A percentile compares a stretch with the other conserved stretches of the same genome.
These are phyloP conservation scores for Callochromis pleurospilus DNA, from an alignment of 2,113 vertebrate species.

Conservation along the genomic window DNA sequence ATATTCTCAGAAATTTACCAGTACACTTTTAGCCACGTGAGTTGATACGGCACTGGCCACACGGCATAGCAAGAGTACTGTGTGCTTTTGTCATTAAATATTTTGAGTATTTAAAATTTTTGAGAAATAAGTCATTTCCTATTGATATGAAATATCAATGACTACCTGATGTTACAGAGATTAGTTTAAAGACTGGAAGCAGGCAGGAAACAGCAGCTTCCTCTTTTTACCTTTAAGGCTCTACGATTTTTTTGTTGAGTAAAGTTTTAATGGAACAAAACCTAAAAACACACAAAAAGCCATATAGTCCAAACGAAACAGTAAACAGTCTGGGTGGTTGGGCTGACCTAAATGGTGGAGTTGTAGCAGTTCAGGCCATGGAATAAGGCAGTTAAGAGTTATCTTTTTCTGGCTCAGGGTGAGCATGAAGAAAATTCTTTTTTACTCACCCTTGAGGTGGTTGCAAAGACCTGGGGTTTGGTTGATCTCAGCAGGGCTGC, in stretches of 20 bases:
- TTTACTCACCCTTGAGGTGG: not conserved
- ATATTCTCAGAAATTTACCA: constrained; percentile 76
- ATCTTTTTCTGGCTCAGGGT: not conserved
- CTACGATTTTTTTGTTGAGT: not conserved
- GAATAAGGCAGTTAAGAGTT: not conserved
- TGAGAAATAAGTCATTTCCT: not conserved
- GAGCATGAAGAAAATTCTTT: not conserved
- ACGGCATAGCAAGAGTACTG: not conserved
- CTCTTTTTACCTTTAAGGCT: not conserved
- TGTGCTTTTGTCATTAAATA: not conserved
- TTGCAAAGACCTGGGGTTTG: not conserved
- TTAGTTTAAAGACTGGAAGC: not conserved
- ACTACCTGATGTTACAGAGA: not conserved
- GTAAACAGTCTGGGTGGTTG: not conserved
- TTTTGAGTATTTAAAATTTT: not conserved
- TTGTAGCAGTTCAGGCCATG: not conserved
- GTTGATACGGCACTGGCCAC: not conserved
- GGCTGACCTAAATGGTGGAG: not conserved
- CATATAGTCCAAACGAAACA: not conserved
- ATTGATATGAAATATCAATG: not conserved
- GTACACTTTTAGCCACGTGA: constrained; percentile 79
- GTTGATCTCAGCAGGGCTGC: not conserved
- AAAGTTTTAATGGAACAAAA: not conserved
- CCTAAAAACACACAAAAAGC: not conserved
- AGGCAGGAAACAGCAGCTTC: not conserved